Evolutionary conservation across 2,888 invertebrate genomes (phyloP), one percentile per base, ranked within the genome.

Genomic region (Patella caerulea): DNA sequence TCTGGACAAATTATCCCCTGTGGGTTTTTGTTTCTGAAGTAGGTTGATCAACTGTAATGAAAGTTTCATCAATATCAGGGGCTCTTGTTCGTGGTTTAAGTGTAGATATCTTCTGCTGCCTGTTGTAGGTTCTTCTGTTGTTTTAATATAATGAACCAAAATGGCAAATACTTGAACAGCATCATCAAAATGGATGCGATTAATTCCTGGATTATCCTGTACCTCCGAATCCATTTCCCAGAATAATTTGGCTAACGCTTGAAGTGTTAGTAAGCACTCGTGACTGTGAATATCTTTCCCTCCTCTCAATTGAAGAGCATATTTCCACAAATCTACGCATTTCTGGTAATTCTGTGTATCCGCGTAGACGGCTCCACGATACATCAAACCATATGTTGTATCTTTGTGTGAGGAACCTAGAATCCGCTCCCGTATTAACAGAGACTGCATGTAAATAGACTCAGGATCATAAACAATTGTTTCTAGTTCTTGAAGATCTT

Each of bases 321-420:
- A 94, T 80, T 94, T 93, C 97, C 97, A 98, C 77, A 97, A 93
- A 91, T 96, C 96, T 82, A 96, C 95, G 92, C 97, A 97, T 82
- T 95, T 94, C 91, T 96, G 96, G 92, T 96, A 95, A 71, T 91
- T 91, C 54, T 92, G 88, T 54, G 93, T 92, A 86, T 93, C 93
- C 2, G 93, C 93, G 87, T 93, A 93, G 9, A 93, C 93, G 5
- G 93, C 93, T 9, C 92, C 94, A 85, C 95, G 93, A 91, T 89
- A 88, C 89, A 90, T 89, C 75, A 93, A 85, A 17, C 92, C 92
- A 95, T 92, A 97, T 79, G 97, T 94, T 78, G 96, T 96, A 92
- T 98, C 97, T 91, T 96, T 96, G 92, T 98, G 97, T 84, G 94
- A 93, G 0, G 95, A 94, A 0, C 97, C 97, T 45, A 98, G 93